A percentile compares a stretch with the other conserved stretches of the same genome.
Evolutionary conservation across 2,797 vertebrate species (phyloP).

Genomic region (Champsocephalus gunnari): DNA sequence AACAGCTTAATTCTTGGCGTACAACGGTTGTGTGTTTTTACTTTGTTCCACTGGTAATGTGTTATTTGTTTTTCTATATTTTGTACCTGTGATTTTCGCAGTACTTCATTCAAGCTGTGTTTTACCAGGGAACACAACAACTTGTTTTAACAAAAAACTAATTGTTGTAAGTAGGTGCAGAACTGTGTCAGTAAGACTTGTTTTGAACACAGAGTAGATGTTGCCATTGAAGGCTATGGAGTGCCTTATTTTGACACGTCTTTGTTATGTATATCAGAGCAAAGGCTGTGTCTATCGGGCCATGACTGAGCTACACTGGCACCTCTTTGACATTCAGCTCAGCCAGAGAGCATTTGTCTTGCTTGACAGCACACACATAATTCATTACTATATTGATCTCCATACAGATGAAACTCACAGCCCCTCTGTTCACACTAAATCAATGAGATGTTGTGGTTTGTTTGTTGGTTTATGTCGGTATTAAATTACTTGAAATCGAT

Average conservation of each 20-base stretch:
- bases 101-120: background rate
- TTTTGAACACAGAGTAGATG: background rate
- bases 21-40: background rate
- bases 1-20: background rate
- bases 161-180: background rate
- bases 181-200: background rate
- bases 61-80: background rate
- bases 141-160: background rate
- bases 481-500: conserved; percentile 62
- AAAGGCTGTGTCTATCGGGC: conserved; percentile 3
- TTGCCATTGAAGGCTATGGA: background rate
- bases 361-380: conserved; percentile 46
- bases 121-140: background rate
- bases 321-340: conserved; percentile 52
- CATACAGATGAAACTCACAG: conserved; percentile 54
- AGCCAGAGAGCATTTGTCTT: conserved; percentile 34
- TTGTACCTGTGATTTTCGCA: background rate
- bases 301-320: conserved; percentile 24
- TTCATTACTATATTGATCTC: conserved; percentile 72
- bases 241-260: conserved; percentile 23
- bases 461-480: conserved; percentile 41
- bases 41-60: background rate
- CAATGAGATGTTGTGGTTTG: conserved; percentile 57
- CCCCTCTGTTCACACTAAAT: conserved; percentile 52
- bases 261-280: conserved; percentile 15